Percentiles rank a stretch among this genome's conserved stretches.
phyloP scores from a whole-genome alignment of 2,113 vertebrate genomes.

The Rhizomys pruinosus region DNA sequence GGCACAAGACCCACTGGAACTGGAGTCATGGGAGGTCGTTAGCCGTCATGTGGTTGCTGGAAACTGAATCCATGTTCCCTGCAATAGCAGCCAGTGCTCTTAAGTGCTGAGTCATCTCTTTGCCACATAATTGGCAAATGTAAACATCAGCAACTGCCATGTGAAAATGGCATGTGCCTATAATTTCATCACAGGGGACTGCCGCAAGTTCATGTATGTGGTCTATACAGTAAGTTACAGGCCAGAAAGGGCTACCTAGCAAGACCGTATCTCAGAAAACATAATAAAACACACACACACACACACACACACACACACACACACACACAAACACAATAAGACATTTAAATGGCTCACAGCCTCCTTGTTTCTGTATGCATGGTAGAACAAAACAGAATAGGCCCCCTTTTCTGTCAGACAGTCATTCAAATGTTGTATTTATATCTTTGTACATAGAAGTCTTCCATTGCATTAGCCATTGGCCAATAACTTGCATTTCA shows the following conservation, averaged over 20 bases:
- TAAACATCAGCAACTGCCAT: not conserved
- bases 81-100: no score
- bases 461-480: not conserved
- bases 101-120: no score
- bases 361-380: not conserved
- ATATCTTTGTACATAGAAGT: not conserved
- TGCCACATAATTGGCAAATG: not conserved
- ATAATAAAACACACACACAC: not conserved
- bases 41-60: no score
- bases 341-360: not conserved
- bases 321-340: not conserved
- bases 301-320: no score
- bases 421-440: not conserved
- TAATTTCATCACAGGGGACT: fast-evolving
- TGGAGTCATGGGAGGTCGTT: no score
- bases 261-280: not conserved
- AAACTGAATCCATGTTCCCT: no score
- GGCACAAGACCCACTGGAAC: no score
- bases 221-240: not conserved
- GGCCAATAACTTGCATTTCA: not conserved
- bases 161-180: not conserved
- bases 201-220: not conserved
- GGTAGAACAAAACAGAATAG: not conserved
- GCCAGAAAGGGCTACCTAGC: no score
- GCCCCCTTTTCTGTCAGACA: not conserved